Percentiles rank a stretch among this genome's conserved stretches.
Evolutionary conservation across 1,140 invertebrate species (phyloP).

Genomic region (Cherax quadricarinatus): DNA sequence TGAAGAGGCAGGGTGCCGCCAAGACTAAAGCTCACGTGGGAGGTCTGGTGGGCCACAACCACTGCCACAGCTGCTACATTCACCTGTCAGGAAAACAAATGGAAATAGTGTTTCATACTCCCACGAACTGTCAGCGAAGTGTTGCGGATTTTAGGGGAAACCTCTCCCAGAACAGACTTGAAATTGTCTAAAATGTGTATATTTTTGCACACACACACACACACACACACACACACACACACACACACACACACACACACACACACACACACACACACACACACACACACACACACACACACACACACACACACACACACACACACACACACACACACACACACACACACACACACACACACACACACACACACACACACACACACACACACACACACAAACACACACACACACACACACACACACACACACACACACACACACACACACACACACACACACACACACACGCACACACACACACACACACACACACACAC

Average conservation of each 20-base stretch:
- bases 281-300: constrained; percentile 39
- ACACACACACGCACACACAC: neutral
- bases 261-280: neutral
- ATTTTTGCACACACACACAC: no score
- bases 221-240: no score
- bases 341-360: constrained; percentile 23
- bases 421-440: constrained; percentile 2
- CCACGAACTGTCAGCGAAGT: no score
- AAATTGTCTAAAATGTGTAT: no score
- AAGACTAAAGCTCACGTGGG: constrained; percentile 36
- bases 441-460: neutral
- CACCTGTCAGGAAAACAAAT: neutral
- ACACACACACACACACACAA: constrained; percentile 27
- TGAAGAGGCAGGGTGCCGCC: neutral
- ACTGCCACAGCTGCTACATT: neutral
- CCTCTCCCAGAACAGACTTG: no score
- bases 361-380: constrained; percentile 38
- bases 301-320: constrained; percentile 43
- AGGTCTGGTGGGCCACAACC: neutral
- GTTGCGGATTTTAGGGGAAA: no score
- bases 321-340: constrained; percentile 34
- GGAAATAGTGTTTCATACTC: no score
- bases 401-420: constrained; percentile 40
- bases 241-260: no score
- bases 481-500: neutral